Evolutionary conservation across 1,140 invertebrate species (phyloP).

Genomic region (Coenobita brevimanus): DNA sequence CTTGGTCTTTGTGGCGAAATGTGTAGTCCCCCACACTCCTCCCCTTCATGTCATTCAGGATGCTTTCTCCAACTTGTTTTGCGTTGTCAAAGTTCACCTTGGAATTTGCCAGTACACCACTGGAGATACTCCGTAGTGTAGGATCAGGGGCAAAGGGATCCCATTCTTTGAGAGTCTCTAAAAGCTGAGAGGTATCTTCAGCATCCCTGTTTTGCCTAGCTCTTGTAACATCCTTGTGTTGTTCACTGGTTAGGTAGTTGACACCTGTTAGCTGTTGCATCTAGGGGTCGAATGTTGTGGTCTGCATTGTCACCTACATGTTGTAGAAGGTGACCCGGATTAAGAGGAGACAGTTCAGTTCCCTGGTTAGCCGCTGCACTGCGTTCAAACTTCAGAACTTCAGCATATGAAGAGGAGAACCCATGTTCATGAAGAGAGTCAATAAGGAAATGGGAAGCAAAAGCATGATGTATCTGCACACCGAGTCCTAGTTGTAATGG

Average conservation of each 20-base stretch:
- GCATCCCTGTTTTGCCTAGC: background rate
- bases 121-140: background rate
- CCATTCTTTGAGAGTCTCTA: background rate
- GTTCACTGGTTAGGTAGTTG: background rate
- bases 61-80: background rate
- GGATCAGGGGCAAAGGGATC: background rate
- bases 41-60: conserved; percentile 25
- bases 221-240: background rate
- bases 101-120: background rate
- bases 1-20: background rate
- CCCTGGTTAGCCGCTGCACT: too few species aligned
- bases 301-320: too few species aligned
- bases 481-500: too few species aligned
- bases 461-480: too few species aligned
- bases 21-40: background rate
- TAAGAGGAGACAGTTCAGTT: too few species aligned
- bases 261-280: background rate
- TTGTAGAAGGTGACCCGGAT: too few species aligned
- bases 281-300: background rate
- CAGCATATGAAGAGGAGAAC: too few species aligned
- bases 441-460: too few species aligned
- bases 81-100: background rate
- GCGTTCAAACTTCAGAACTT: too few species aligned
- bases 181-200: background rate
- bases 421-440: too few species aligned